Conservation (phyloP, 2,888 invertebrate species). For the Cataglyphis livida region DNA sequence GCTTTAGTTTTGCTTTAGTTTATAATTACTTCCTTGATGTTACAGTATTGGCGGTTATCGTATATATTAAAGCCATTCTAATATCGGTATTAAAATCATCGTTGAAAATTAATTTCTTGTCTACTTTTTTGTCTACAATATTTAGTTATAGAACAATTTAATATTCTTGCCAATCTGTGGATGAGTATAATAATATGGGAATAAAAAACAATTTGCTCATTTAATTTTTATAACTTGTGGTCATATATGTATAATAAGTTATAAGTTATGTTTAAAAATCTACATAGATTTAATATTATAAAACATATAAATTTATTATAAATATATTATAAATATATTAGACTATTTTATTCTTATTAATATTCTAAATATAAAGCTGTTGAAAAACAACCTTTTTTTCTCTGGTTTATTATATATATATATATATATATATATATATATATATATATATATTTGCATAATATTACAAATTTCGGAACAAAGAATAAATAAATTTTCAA, state of each 20-base stretch:
- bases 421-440: too few species aligned
- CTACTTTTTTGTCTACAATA: slow-evolving; percentile 2
- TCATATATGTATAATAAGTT: background rate
- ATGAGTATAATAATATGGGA: background rate
- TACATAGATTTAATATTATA: slow-evolving; percentile 1
- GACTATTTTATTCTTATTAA: slow-evolving; percentile 1
- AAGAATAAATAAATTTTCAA: slow-evolving; percentile 10
- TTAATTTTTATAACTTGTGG: background rate
- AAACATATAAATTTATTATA: background rate
- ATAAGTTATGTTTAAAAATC: too few species aligned
- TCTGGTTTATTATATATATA: background rate
- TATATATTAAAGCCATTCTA: slow-evolving; percentile 5
- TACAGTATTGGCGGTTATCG: background rate
- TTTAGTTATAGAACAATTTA: slow-evolving; percentile 5
- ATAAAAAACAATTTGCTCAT: background rate
- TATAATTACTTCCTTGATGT: slow-evolving; percentile 44
- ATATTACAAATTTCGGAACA: too few species aligned
- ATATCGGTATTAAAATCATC: slow-evolving; percentile 1
- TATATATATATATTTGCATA: too few species aligned
- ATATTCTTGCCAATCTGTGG: background rate
- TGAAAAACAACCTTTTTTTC: background rate
- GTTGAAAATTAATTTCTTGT: slow-evolving; percentile 33
- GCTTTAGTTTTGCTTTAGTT: slow-evolving; percentile 27
- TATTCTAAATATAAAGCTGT: background rate
- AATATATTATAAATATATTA: too few species aligned